Base-by-base conservation (phyloP, 2,113 vertebrate species). In the Rousettus leschenaultii region DNA sequence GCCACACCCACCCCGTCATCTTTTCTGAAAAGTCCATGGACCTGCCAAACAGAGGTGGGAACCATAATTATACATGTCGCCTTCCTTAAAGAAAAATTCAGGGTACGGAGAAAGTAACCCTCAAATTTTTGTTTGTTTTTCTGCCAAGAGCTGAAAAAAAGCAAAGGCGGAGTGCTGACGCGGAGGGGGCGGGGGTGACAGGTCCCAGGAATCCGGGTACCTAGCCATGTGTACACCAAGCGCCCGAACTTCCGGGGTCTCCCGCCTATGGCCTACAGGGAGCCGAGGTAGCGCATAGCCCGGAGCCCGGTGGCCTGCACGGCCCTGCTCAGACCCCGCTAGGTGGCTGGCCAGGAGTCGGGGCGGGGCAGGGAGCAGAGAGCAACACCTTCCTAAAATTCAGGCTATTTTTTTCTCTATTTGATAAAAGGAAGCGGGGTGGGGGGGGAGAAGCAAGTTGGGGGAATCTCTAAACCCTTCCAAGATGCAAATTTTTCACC, bases 91-190 rank as follows among this genome's bases (percentile, higher is more conserved):
- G 86, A 75, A 40, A 40, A 80, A 53, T 38, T 15, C 84, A 51
- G 71, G 77, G 55, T 48, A 21, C 65, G n/a, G 61, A 95, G 79
- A 91, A 51, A 59, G 59, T 28, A 84, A 84, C 74, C 38, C 86
- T 57, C 61, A 45, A 53, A 77, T 45, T n/a, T 24, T 11, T 33
- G 57, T 73, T 43, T 45, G 59, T 15, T 45, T 38, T 18, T 40
- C 24, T 35, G 78, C 63, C 35, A 57, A 77, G 75, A n/a, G 11
- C 35, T 21, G 11, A 30, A 70, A 3, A 3, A 79, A 57, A 24
- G 22, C 16, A 53, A 45, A 94, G 22, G 61, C 24, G 24, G 30
- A 71, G 15, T 63, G 21, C 45, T 22, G 5, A 11, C 3, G 26
- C 33, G 0, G 21, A 24, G 71, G 53, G 4, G 16, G 7, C 26